Conservation (phyloP, 2,888 invertebrate genomes). For the Ferrisia virgata region DNA sequence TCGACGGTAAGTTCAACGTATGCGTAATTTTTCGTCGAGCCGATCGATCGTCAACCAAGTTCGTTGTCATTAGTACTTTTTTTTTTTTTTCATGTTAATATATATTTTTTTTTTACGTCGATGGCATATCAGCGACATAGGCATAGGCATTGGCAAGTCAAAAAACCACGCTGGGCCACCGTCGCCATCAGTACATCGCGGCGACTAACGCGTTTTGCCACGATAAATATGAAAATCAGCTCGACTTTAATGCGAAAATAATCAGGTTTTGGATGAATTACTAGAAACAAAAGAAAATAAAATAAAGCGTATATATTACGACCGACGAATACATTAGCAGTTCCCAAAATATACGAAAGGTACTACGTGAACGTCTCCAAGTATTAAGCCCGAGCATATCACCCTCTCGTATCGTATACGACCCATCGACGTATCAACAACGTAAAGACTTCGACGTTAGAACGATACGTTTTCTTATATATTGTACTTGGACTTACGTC, state of each 20-base stretch:
- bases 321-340: slow-evolving; percentile 2
- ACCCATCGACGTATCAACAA: neutral
- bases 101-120: neutral
- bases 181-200: neutral
- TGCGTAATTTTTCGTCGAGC: slow-evolving; percentile 18
- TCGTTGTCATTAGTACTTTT: slow-evolving; percentile 18
- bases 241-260: slow-evolving; percentile 35
- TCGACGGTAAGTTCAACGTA: slow-evolving; percentile 6
- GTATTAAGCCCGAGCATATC: neutral
- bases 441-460: neutral
- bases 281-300: slow-evolving; percentile 36
- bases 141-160: neutral
- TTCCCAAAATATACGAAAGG: slow-evolving; percentile 1
- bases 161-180: neutral
- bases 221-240: slow-evolving; percentile 41
- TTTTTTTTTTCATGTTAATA: neutral
- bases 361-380: neutral
- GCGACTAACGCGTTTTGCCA: neutral
- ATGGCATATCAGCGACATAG: neutral
- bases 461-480: neutral
- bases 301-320: slow-evolving; percentile 24
- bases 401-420: neutral
- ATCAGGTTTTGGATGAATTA: slow-evolving; percentile 45
- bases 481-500: neutral
- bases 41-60: slow-evolving; percentile 18